Evolutionary conservation across 2,888 invertebrate species (phyloP).

Genomic region (Aleiodes leptofemur): DNA sequence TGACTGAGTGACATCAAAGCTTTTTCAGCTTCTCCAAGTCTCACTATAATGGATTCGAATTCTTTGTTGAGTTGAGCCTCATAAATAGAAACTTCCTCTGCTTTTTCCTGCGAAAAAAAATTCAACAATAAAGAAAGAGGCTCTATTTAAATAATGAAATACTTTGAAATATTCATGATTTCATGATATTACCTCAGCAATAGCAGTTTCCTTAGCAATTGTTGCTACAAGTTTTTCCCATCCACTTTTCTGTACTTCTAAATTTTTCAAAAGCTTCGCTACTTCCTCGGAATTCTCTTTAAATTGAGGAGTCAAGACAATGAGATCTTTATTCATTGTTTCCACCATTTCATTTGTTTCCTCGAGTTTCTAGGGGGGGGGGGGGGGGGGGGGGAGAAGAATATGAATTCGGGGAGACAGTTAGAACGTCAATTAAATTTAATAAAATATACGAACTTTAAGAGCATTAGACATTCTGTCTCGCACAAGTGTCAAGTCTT

Average conservation of each 20-base stretch:
- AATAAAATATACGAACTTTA: conserved; percentile 73
- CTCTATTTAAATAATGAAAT: no score
- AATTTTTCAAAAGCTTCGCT: conserved; percentile 83
- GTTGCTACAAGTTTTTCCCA: conserved; percentile 92
- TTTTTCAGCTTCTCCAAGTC: conserved; percentile 87
- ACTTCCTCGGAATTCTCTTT: conserved; percentile 86
- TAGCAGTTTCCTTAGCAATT: conserved; percentile 87
- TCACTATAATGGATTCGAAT: conserved; percentile 90
- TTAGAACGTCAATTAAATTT: neutral
- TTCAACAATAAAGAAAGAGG: conserved; percentile 79
- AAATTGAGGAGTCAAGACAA: conserved; percentile 89
- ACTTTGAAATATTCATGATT: neutral
- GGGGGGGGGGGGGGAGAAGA: conserved; percentile 77
- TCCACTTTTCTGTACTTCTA: conserved; percentile 80
- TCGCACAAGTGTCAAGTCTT: conserved; percentile 80
- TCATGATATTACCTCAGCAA: conserved; percentile 78
- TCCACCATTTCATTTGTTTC: conserved; percentile 90
- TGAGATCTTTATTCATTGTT: conserved; percentile 89
- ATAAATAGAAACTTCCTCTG: conserved; percentile 83
- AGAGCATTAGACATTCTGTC: conserved; percentile 87
- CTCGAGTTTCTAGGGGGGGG: conserved; percentile 86
- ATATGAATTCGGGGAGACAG: neutral
- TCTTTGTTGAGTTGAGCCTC: conserved; percentile 90
- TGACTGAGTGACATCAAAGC: conserved; percentile 89
- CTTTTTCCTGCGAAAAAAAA: conserved; percentile 87